These are phyloP conservation scores for Apeltes quadracus DNA, from an alignment of 2,113 vertebrate species.

Conservation along the genomic window DNA sequence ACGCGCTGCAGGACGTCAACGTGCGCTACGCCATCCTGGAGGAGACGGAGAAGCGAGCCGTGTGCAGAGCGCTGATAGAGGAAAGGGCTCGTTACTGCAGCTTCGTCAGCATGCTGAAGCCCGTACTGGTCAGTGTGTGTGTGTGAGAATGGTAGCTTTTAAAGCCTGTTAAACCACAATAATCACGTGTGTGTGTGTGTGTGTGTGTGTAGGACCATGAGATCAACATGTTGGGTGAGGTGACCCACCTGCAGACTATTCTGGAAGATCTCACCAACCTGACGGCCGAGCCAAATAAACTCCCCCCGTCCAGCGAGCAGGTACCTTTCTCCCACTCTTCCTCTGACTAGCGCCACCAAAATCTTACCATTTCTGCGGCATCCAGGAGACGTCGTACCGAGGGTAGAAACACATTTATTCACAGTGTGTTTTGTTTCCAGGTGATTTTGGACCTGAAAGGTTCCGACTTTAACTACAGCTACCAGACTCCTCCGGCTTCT, in stretches of 20 bases:
- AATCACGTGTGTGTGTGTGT: constrained; percentile 10
- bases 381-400: no score
- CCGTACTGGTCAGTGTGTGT: constrained; percentile 80
- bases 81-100: constrained; percentile 84
- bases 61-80: constrained; percentile 82
- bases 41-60: constrained; percentile 83
- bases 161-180: not conserved
- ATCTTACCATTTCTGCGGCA: no score
- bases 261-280: constrained; percentile 81
- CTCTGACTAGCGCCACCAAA: not conserved
- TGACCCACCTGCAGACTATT: constrained; percentile 87
- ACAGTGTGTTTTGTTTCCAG: constrained; percentile 62
- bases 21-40: constrained; percentile 83
- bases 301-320: constrained; percentile 86
- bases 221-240: constrained; percentile 86
- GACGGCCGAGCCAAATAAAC: constrained; percentile 81
- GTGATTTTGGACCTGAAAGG: constrained; percentile 86
- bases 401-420: no score
- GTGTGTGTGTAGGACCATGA: constrained; percentile 80
- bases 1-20: constrained; percentile 84
- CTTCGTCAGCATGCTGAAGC: constrained; percentile 84
- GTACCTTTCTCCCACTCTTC: constrained; percentile 45
- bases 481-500: constrained; percentile 85
- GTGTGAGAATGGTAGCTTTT: not conserved
- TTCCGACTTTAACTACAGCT: constrained; percentile 83